Conservation (phyloP, 2,888 invertebrate species). For the Timema cristinae region DNA sequence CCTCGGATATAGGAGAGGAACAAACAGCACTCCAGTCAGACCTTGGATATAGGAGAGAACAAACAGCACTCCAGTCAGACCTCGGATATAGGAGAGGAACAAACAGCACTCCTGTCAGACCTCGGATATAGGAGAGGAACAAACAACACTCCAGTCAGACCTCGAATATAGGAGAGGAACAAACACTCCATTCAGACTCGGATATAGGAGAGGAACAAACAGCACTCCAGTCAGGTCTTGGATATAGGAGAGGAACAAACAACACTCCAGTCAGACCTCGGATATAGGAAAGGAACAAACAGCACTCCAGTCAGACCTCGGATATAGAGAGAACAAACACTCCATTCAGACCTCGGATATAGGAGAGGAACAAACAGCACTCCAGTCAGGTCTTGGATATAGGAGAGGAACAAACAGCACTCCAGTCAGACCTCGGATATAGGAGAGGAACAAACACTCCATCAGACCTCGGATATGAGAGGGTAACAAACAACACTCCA, state of each 20-base stretch:
- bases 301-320: background rate
- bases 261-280: background rate
- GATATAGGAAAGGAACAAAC: conserved; percentile 12
- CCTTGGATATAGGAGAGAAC: conserved; percentile 16
- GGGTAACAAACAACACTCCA: conserved; percentile 32
- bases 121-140: conserved; percentile 35
- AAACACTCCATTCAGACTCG: background rate
- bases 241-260: conserved; percentile 35
- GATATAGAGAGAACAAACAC: conserved; percentile 15
- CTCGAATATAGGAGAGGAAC: conserved; percentile 35
- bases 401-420: conserved; percentile 35
- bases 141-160: background rate
- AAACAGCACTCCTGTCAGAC: background rate
- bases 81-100: conserved; percentile 35
- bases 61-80: background rate
- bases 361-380: conserved; percentile 35
- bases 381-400: background rate
- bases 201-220: conserved; percentile 35
- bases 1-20: conserved; percentile 35
- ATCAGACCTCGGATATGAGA: conserved; percentile 25
- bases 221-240: background rate
- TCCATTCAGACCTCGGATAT: background rate
- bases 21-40: background rate
- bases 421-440: background rate
- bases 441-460: conserved; percentile 35